Base-by-base conservation (phyloP, 1,140 invertebrate species). In the Orius insidiosus region DNA sequence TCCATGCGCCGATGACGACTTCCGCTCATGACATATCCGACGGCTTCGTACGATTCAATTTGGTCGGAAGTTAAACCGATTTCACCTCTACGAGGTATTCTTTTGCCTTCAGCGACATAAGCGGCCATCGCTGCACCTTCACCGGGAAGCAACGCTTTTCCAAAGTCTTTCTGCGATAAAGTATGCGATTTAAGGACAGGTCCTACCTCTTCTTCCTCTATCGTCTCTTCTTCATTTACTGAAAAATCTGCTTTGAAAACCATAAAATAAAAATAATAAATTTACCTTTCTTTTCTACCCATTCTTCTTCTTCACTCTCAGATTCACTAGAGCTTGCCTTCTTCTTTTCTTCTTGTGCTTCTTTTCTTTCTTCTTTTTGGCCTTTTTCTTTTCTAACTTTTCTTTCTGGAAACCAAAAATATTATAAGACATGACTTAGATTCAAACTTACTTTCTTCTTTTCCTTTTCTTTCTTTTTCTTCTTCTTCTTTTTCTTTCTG, bases 1-100 rank as follows among this genome's bases (percentile, higher is more conserved):
- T 99, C 96, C 96, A 99, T 99, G 49, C 94, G 77, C 8, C 96
- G 82, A 74, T 99, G 95, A 58, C 95, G 76, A 65, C 88, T 94
- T 15, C 95, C 95, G 62, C 89, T 95, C 95, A 99, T 99, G 0
- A 98, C 94, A 58, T 85, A 88, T 10, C 95, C 95, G 10, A 92
- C 86, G n/a, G 79, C 69, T 64, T 99, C 96, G 62, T 85, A 99
- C 0, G 74, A 65, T 1, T 80, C 81, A 39, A 99, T 99, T 68
- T 99, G 88, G 36, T 95, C 81, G 0, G 85, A 89, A 0, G 92
- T 97, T 2, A 99, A 70, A 16, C 96, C 96, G 55, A 99, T 99
- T 72, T 99, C 96, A 62, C 96, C 96, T 73, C 95, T 70, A 16
- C 95, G 67, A 0, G 95, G 96, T 58, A 99, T 98, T 42, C 96